Conservation (phyloP, 64 coral and sea anemone genomes). For the Stichodactyla mertensii region DNA sequence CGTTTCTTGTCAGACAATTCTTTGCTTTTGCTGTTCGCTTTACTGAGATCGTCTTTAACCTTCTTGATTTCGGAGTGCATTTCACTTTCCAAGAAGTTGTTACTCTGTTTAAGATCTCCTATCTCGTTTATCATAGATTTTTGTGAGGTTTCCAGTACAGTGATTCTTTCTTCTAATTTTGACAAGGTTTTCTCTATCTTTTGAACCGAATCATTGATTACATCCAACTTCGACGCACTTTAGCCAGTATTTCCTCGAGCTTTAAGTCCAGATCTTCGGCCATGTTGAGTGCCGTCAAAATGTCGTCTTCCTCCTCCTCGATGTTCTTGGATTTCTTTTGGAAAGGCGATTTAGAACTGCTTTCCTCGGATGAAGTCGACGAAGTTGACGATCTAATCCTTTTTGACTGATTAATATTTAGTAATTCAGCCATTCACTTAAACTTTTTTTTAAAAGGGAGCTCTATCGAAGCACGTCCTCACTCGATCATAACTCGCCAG, state of each 20-base stretch:
- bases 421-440: background rate
- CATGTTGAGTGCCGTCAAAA: background rate
- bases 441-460: too few species aligned
- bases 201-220: background rate
- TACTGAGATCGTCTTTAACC: background rate
- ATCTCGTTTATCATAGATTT: background rate
- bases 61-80: background rate
- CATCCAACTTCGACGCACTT: background rate
- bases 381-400: background rate
- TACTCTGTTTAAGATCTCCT: constrained; percentile 5
- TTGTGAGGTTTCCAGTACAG: background rate
- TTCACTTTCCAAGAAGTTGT: background rate
- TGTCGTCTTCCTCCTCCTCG: background rate
- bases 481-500: too few species aligned
- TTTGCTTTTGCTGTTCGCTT: background rate
- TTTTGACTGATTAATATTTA: background rate
- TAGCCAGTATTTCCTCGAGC: background rate
- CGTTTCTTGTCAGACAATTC: background rate
- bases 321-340: background rate
- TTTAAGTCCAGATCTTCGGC: background rate
- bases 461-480: too few species aligned
- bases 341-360: background rate
- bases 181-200: background rate
- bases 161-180: constrained; percentile 4
- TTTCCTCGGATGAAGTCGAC: background rate